Base-by-base conservation (phyloP, 2,797 vertebrate species). In the Synanceia verrucosa region DNA sequence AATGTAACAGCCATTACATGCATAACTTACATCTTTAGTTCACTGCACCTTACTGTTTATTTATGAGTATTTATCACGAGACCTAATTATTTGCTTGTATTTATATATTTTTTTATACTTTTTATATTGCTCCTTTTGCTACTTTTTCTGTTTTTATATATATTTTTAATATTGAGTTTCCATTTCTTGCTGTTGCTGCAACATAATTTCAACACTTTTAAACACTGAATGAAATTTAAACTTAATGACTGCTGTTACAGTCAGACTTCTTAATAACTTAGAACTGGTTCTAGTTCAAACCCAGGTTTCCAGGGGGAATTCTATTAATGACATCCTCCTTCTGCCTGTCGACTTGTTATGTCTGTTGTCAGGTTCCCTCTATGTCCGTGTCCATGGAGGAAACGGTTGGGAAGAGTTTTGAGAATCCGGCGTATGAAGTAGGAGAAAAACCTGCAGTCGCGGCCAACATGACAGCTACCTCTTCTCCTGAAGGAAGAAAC, bases 361-460 rank as follows among this genome's bases (percentile, higher is more conserved):
- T 48, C 48, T 63, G 23, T 9, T 19, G 14, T 28, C 79, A 90
- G 88, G 84, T 84, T 31, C 76, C 89, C 41, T 82, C n/a, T 9
- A 82, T 69, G 8, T 82, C 88, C 3, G 79, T 91, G 62, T 65
- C 82, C 55, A 84, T 77, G 64, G 50, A 37, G 55, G 79, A 70
- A 24, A 5, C 53, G 0, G 59, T 69, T 0, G 81, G 19, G 3
- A 91, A 78, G 70, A 89, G 41, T 71, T 94, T 94, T 73, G 91
- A 90, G 50, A 94, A 94, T 65, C 93, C 93, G 2, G 59, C 62
- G 0, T 94, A 93, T 31, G 81, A 82, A 18, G 34, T 50, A 6
- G 78, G 1, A 48, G 37, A 78, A 10, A 28, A 36, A 6, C 50
- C 59, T 9, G 26, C 58, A 6, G 29, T 72, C 21, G 51, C 36